Evolutionary conservation across 2,888 invertebrate species (phyloP).

Genomic region (Lacanobia oleracea): DNA sequence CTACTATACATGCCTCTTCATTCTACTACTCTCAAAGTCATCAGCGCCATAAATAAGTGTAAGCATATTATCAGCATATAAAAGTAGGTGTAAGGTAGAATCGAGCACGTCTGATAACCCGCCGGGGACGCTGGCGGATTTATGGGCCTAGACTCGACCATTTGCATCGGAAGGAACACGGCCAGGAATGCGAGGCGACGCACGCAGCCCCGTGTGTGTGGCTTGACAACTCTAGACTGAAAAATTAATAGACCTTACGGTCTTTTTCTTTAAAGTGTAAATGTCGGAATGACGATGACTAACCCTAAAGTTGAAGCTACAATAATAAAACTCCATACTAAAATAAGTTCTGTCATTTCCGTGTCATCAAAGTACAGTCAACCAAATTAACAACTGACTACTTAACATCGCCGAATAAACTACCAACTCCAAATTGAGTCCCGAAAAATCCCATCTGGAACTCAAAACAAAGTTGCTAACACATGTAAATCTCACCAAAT

Average conservation of each 20-base stretch:
- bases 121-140: conserved; percentile 62
- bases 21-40: conserved; percentile 24
- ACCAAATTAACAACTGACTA: conserved; percentile 54
- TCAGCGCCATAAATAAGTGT: conserved; percentile 56
- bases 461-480: conserved; percentile 65
- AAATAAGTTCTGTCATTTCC: conserved; percentile 41
- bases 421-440: conserved; percentile 50
- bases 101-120: conserved; percentile 66
- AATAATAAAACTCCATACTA: not conserved
- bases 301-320: not conserved
- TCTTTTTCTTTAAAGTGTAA: conserved; percentile 19
- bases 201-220: conserved; percentile 60
- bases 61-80: conserved; percentile 47
- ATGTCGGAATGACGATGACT: conserved; percentile 2
- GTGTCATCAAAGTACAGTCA: conserved; percentile 54
- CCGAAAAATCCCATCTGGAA: conserved; percentile 64
- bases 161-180: conserved; percentile 69
- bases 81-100: conserved; percentile 62
- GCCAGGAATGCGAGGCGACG: conserved; percentile 64
- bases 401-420: conserved; percentile 55
- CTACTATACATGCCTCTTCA: not conserved
- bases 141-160: conserved; percentile 63
- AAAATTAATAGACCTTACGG: conserved; percentile 47
- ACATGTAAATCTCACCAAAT: conserved; percentile 68
- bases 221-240: conserved; percentile 54